Percentiles rank a stretch among this genome's conserved stretches.
Evolutionary conservation across 2,888 invertebrate species (phyloP).

Genomic region (Lypha dubia): DNA sequence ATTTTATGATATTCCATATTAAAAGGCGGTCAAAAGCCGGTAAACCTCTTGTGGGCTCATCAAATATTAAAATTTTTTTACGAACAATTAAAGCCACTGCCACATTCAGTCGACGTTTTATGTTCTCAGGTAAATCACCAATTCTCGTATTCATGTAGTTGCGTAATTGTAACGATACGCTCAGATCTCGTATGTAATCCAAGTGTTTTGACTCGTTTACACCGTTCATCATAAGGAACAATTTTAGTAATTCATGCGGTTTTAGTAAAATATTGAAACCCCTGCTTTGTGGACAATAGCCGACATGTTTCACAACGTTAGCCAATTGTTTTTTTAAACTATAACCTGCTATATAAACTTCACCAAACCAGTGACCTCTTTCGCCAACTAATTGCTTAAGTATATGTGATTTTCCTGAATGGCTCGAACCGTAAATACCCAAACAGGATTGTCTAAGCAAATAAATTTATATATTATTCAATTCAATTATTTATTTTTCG

Average conservation of each 20-base stretch:
- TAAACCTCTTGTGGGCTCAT: slow-evolving; percentile 84
- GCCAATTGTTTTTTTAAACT: slow-evolving; percentile 85
- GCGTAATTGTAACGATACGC: slow-evolving; percentile 85
- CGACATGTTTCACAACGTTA: slow-evolving; percentile 85
- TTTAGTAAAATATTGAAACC: slow-evolving; percentile 87
- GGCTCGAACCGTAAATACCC: slow-evolving; percentile 90
- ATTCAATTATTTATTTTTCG: not conserved
- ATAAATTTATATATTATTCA: not conserved
- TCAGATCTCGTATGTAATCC: slow-evolving; percentile 83
- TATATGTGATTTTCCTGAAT: slow-evolving; percentile 92
- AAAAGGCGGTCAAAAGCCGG: slow-evolving; percentile 91
- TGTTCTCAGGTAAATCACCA: slow-evolving; percentile 86
- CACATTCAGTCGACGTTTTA: slow-evolving; percentile 88
- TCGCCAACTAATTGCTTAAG: slow-evolving; percentile 94
- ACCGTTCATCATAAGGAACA: slow-evolving; percentile 87
- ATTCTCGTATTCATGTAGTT: slow-evolving; percentile 86
- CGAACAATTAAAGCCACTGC: slow-evolving; percentile 88
- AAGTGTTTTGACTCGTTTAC: slow-evolving; percentile 80
- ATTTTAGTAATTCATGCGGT: slow-evolving; percentile 86
- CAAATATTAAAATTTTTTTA: slow-evolving; percentile 87
- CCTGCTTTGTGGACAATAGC: slow-evolving; percentile 88
- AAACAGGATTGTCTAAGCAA: slow-evolving; percentile 86
- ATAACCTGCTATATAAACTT: slow-evolving; percentile 87
- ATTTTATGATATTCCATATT: slow-evolving; percentile 90
- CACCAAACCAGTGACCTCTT: slow-evolving; percentile 87